Conservation (phyloP, 2,113 vertebrate species). For the Penelope pileata region DNA sequence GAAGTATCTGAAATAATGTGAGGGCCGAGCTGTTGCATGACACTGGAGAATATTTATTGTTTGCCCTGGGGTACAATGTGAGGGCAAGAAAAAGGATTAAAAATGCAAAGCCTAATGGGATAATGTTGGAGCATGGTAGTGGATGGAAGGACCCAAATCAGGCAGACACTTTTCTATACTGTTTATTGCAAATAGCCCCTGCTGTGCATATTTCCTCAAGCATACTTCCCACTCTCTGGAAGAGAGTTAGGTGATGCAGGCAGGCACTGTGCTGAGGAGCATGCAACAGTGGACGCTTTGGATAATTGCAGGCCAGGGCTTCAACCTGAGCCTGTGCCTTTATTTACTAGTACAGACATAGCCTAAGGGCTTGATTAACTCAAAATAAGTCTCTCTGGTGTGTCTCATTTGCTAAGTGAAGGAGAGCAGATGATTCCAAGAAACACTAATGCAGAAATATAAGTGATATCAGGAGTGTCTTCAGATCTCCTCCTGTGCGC, state of each 20-base stretch:
- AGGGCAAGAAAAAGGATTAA: neutral
- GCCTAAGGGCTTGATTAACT: constrained; percentile 29
- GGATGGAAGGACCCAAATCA: neutral
- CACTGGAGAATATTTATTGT: neutral
- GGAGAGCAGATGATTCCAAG: constrained; percentile 6
- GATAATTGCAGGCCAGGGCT: neutral
- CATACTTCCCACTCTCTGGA: accelerated
- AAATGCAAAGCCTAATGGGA: neutral
- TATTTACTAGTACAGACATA: constrained; percentile 18
- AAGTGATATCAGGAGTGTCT: accelerated
- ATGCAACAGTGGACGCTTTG: neutral
- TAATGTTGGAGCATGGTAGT: neutral
- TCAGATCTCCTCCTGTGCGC: neutral
- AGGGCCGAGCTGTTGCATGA: accelerated
- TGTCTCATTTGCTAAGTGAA: neutral
- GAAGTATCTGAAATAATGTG: neutral
- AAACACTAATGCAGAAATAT: neutral
- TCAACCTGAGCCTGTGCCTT: neutral
- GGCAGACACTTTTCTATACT: neutral
- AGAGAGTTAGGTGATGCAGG: neutral
- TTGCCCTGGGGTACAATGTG: neutral
- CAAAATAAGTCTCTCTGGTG: neutral
- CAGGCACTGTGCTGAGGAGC: neutral
- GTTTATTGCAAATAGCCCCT: neutral
- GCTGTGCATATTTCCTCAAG: neutral